Percentiles rank a stretch among this genome's conserved stretches.
Evolutionary conservation across 2,797 vertebrate genomes (phyloP).

Genomic region (Oceanodroma leucorhoa): DNA sequence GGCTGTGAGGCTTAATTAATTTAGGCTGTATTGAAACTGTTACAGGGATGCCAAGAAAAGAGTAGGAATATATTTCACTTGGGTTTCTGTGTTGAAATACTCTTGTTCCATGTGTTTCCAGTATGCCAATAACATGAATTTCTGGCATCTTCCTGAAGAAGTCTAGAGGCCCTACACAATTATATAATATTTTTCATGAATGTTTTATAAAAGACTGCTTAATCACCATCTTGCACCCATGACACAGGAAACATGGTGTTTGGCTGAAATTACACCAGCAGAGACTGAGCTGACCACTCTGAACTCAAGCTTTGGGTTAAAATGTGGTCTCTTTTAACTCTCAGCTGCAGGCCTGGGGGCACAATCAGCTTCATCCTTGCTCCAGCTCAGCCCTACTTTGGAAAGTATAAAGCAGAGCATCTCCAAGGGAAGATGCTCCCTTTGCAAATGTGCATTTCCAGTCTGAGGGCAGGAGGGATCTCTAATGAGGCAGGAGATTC

Average conservation of each 20-base stretch:
- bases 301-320: neutral
- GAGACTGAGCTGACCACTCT: neutral
- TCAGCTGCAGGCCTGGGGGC: neutral
- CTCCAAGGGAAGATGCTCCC: neutral
- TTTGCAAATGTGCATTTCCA: neutral
- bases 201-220: neutral
- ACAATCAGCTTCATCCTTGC: neutral
- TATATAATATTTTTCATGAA: neutral
- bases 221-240: rapidly evolving
- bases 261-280: neutral
- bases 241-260: neutral
- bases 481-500: neutral
- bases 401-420: neutral
- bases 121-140: neutral
- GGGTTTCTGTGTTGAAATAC: neutral
- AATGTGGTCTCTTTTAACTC: neutral
- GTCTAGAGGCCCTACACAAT: neutral
- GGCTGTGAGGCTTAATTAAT: neutral
- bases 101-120: neutral
- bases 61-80: neutral
- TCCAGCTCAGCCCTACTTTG: neutral
- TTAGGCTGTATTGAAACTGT: neutral
- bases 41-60: neutral
- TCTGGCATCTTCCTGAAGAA: neutral
- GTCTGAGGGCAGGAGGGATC: neutral